A percentile compares a stretch with the other conserved stretches of the same genome.
phyloP scores from a whole-genome alignment of 2,888 invertebrate genomes.

The Morinoia aosen region DNA sequence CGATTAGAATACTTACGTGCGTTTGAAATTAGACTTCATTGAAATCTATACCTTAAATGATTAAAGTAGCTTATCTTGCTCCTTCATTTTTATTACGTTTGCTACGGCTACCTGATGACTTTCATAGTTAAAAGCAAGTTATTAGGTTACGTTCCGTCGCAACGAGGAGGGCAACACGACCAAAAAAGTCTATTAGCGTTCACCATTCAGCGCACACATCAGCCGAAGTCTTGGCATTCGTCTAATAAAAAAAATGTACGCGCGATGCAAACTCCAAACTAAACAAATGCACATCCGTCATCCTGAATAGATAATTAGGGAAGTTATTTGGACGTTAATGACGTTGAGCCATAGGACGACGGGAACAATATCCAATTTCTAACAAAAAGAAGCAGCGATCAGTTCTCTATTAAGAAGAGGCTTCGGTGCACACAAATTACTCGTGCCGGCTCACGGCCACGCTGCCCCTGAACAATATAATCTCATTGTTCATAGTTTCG shows the following conservation, averaged over 20 bases:
- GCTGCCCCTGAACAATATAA: neutral
- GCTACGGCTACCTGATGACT: no score
- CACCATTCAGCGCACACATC: neutral
- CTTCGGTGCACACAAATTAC: no score
- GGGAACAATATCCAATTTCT: neutral
- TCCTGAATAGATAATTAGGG: neutral
- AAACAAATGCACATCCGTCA: neutral
- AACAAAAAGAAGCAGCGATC: neutral
- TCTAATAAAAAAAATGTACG: neutral
- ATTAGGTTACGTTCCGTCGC: neutral
- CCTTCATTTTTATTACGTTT: no score
- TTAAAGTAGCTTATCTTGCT: no score
- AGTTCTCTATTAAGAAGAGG: neutral
- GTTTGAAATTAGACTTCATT: no score
- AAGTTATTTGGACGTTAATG: neutral
- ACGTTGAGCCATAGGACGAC: neutral
- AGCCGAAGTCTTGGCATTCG: neutral
- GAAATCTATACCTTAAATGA: no score
- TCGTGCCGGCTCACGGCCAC: neutral
- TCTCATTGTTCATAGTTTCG: neutral
- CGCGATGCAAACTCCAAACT: neutral
- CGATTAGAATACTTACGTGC: no score
- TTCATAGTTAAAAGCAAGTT: no score
- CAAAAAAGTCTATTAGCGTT: neutral
- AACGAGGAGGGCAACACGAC: neutral